Evolutionary conservation across 2,797 vertebrate genomes (phyloP), one percentile per base, ranked within the genome.

Genomic region (Acanthiza pusilla): DNA sequence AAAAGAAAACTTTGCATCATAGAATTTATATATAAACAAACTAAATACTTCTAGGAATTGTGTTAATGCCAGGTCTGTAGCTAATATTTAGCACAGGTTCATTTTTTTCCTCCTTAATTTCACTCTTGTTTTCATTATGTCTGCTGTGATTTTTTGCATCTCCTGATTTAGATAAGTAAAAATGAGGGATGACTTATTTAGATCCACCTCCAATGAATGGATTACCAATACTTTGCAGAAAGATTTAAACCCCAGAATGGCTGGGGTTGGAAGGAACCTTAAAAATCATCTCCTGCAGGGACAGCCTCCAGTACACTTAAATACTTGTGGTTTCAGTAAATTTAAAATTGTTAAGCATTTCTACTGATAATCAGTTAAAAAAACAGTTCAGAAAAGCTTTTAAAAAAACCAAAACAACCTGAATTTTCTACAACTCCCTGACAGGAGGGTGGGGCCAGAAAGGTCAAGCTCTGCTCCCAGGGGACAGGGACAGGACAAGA

Each of bases 11-110:
- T 71, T 73, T 66, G 21, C 53, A 30, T 32, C 11, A 5, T 1
- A 21, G 22, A 77, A 42, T 27, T 62, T 47, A 2, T 0, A 0
- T 65, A 1, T n/a, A 43, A 58, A 55, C 36, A 47, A 8, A 13
- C 21, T 26, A 45, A 60, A 40, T 55, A 17, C 50, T 81, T 71
- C 21, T 68, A 42, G 10, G 11, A 53, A 2, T 54, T 42, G 7
- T 45, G 50, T 67, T 70, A 45, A 75, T 25, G 32, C 9, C 13
- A 42, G 10, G 4, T 57, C 14, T 86, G 23, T 50, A 55, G 62
- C 61, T 67, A 61, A 23, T 42, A 60, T 10, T 32, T 86, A 54
- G 15, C 25, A 50, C 10, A 4, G 40, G 5, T 21, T 29, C 2
- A 4, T 51, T 70, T 63, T 27, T 34, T 32, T 32, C 25, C 36